Evolutionary conservation across 2,797 vertebrate genomes (phyloP).

Genomic region (Lepilemur ruficaudatus): DNA sequence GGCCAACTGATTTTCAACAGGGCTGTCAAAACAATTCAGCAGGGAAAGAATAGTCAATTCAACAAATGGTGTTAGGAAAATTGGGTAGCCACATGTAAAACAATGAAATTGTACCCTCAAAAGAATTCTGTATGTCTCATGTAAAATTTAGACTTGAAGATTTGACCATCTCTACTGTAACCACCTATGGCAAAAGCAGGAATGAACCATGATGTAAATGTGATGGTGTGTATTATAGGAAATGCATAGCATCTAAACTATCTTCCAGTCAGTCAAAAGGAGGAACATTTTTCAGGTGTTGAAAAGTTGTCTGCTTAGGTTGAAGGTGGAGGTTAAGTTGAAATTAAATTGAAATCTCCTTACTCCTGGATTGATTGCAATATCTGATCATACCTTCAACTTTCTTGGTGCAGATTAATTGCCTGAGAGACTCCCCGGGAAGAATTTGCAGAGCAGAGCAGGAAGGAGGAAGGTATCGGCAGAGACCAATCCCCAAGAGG

Average conservation of each 20-base stretch:
- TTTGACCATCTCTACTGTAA: not conserved
- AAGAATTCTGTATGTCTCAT: not conserved
- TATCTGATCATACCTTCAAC: slow-evolving; percentile 15
- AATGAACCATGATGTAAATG: not conserved
- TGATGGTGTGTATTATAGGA: not conserved
- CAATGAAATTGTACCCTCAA: not conserved
- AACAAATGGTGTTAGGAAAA: not conserved
- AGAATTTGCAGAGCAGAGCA: no score
- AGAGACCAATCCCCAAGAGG: no score
- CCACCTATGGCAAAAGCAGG: not conserved
- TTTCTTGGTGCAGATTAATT: slow-evolving; percentile 49
- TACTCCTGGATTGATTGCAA: slow-evolving; percentile 55
- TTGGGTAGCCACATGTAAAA: not conserved
- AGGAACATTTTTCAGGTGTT: not conserved
- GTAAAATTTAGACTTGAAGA: not conserved
- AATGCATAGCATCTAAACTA: not conserved
- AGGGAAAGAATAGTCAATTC: not conserved
- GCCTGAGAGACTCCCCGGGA: not conserved
- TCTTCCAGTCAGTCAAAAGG: not conserved
- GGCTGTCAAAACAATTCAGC: not conserved
- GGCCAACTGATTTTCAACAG: not conserved
- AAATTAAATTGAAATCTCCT: slow-evolving; percentile 78
- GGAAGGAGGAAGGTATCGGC: no score
- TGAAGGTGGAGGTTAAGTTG: slow-evolving; percentile 59
- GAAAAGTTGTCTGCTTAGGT: not conserved